phyloP scores from a whole-genome alignment of 30 jellyfish, hydroid and myxozoan species.

The Turritopsis rubra region DNA sequence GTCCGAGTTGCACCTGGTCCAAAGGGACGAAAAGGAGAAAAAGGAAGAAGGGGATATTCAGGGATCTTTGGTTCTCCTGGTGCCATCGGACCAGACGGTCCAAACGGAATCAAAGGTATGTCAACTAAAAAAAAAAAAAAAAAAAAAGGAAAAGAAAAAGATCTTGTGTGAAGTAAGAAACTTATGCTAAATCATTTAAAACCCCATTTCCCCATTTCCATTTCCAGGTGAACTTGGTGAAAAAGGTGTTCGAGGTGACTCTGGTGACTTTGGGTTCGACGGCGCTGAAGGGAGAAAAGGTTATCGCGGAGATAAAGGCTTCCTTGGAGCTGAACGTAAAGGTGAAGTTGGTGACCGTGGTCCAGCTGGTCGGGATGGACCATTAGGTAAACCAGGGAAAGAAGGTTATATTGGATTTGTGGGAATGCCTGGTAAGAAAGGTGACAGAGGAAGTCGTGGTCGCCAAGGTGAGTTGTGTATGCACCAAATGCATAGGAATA shows the following conservation, averaged over 20 bases:
- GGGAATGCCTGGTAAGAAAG: slow-evolving; percentile 31
- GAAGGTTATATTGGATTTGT: slow-evolving; percentile 21
- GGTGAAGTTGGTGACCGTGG: slow-evolving; percentile 72
- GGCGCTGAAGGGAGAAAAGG: slow-evolving; percentile 30
- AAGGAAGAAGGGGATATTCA: background rate
- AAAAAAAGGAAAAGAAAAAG: background rate
- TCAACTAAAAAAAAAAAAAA: background rate
- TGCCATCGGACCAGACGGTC: background rate
- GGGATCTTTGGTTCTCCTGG: slow-evolving; percentile 17
- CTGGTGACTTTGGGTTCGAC: background rate
- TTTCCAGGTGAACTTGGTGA: slow-evolving; percentile 31
- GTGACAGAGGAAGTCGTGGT: slow-evolving; percentile 39
- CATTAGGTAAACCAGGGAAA: slow-evolving; percentile 19
- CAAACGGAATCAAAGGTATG: slow-evolving; percentile 19
- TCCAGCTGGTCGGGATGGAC: slow-evolving; percentile 38
- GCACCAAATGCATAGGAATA: background rate
- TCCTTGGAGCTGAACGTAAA: slow-evolving; percentile 17
- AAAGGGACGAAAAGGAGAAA: background rate
- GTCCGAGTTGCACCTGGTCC: slow-evolving; percentile 14
- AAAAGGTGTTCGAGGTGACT: slow-evolving; percentile 13
- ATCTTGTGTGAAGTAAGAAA: too few species aligned
- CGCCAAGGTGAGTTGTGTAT: slow-evolving; percentile 17
- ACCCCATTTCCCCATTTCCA: too few species aligned
- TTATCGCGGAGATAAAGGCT: slow-evolving; percentile 4
- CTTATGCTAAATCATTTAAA: too few species aligned